Conservation (phyloP, 2,888 invertebrate genomes). For the Volucella zonaria region DNA sequence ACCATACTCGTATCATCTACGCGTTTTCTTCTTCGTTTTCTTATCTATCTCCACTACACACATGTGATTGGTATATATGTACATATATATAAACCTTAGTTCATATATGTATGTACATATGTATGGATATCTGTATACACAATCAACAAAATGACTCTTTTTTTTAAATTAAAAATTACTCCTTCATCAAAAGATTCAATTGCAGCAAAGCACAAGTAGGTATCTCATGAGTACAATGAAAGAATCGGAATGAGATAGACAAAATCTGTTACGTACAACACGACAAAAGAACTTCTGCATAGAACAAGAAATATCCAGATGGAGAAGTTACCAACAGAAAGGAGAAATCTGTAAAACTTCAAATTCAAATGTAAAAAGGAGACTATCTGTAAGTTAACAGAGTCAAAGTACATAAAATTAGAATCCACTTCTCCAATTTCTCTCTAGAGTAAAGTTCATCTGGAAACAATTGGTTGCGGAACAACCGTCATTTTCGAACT, state of each 20-base stretch:
- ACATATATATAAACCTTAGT: background rate
- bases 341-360: background rate
- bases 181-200: slow-evolving; percentile 11
- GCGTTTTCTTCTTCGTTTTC: slow-evolving; percentile 15
- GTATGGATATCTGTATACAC: background rate
- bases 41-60: slow-evolving; percentile 46
- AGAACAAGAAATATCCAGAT: slow-evolving; percentile 1
- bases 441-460: too few relatives aligned
- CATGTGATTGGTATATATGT: background rate
- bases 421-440: too few relatives aligned
- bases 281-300: background rate
- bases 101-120: background rate
- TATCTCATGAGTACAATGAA: background rate
- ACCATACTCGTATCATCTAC: slow-evolving; percentile 5
- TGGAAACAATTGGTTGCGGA: too few relatives aligned
- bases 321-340: background rate
- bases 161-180: slow-evolving; percentile 7
- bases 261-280: background rate
- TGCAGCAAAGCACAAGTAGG: background rate
- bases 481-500: too few relatives aligned
- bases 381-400: too few relatives aligned
- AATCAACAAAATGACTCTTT: too few relatives aligned
- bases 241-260: background rate
- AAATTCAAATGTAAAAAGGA: background rate
- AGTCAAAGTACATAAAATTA: too few relatives aligned